Evolutionary conservation across 2,113 vertebrate genomes (phyloP).

Genomic region (Hippocampus guttulatus): DNA sequence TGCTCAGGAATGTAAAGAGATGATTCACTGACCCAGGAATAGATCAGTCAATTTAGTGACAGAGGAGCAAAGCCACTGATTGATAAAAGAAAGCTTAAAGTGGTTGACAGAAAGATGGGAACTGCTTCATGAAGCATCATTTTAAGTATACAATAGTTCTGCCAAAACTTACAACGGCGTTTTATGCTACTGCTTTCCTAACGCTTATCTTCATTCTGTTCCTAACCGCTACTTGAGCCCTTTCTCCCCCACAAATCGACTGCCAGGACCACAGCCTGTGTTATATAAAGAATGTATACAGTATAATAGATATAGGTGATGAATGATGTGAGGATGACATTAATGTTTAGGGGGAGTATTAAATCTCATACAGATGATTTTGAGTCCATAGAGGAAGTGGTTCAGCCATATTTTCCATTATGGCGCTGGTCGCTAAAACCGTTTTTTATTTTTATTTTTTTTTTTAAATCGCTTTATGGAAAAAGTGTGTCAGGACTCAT

Average conservation of each 20-base stretch:
- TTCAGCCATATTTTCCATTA: not conserved
- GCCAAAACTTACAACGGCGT: constrained; percentile 54
- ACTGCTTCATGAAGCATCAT: constrained; percentile 17
- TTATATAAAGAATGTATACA: constrained; percentile 33
- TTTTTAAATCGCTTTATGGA: not conserved
- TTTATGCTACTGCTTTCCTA: constrained; percentile 21
- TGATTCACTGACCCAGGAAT: not conserved
- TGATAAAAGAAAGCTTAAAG: not conserved
- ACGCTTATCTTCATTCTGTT: constrained; percentile 35
- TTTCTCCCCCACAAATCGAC: constrained; percentile 22
- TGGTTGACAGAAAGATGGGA: constrained; percentile 19
- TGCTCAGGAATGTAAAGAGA: not conserved
- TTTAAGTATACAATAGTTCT: constrained; percentile 14
- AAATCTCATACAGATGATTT: constrained; percentile 10
- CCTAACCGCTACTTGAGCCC: constrained; percentile 13
- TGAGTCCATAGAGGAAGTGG: not conserved
- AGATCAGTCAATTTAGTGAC: not conserved
- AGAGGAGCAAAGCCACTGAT: not conserved
- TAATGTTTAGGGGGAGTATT: constrained; percentile 19
- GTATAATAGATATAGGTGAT: constrained; percentile 31
- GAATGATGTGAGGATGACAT: constrained; percentile 46
- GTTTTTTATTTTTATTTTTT: not conserved
- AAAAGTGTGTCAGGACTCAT: no score
- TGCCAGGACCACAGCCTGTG: constrained; percentile 27
- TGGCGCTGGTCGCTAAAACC: not conserved